These are phyloP conservation scores for Pterophyllum scalare DNA, from an alignment of 2,113 vertebrate genomes.

Conservation along the genomic window DNA sequence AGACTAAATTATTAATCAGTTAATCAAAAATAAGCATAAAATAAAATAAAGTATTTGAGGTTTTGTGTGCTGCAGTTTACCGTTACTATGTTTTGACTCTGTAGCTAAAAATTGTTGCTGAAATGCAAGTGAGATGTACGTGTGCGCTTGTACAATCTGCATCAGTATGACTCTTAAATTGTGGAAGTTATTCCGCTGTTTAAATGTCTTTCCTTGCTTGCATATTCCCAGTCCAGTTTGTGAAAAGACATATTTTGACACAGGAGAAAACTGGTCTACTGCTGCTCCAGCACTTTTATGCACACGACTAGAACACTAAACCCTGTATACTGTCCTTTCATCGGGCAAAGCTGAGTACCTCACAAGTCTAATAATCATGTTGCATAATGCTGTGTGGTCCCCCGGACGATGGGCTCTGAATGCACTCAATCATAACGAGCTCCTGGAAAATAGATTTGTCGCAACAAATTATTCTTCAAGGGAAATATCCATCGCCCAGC, in stretches of 20 bases:
- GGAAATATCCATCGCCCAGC: conserved; percentile 57
- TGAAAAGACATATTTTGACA: background rate
- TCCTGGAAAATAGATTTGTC: conserved; percentile 70
- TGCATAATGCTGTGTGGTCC: conserved; percentile 45
- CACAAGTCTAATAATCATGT: conserved; percentile 53
- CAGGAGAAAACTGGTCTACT: background rate
- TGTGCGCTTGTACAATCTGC: background rate
- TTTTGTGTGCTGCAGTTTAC: background rate
- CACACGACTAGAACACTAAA: background rate
- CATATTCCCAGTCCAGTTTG: background rate
- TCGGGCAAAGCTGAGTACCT: conserved; percentile 25
- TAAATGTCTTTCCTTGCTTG: background rate
- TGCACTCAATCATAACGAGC: conserved; percentile 68
- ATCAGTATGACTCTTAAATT: background rate
- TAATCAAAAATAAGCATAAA: too few species aligned
- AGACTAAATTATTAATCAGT: too few species aligned
- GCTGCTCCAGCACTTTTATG: background rate
- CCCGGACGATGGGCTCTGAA: conserved; percentile 54
- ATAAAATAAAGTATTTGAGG: background rate
- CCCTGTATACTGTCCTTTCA: background rate
- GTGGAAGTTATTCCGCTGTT: background rate
- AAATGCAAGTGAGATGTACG: background rate
- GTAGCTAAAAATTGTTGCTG: background rate
- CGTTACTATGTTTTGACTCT: background rate
- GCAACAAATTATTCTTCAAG: conserved; percentile 66